Base-by-base conservation (phyloP, 2,888 invertebrate genomes). In the Aromia moschata region DNA sequence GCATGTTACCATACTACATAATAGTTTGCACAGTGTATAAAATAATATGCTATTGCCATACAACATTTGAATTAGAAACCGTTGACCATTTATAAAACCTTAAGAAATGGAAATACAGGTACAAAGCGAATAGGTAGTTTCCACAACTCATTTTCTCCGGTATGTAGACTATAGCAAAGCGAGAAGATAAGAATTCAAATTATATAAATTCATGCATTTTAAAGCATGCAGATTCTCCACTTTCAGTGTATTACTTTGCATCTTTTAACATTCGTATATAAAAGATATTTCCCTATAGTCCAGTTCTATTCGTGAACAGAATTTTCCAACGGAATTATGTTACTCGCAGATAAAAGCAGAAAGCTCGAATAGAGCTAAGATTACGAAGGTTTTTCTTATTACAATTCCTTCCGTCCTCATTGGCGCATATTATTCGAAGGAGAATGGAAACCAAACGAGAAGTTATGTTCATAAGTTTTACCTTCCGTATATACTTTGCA, bases 121-220 rank as follows among this genome's bases (percentile, higher is more conserved):
- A 25, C 25, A 25, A 3, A 25, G 4, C 7, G 25, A 25, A 25
- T 25, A 25, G 4, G 3, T 25, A 5, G 3, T 25, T 7, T 25
- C 25, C 25, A 25, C 3, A 7, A 5, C 7, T 25, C 7, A 3
- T 25, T 25, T 25, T 25, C 7, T 7, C 25, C 7, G 7, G 7
- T 25, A 25, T 25, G 25, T 25, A 25, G 25, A 14, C 25, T n/a
- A 38, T n/a, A 25, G 54, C 45, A 38, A n/a, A n/a, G n/a, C 11
- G 52, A 38, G 40, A 40, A 66, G 68, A 72, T 71, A 68, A 70
- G 68, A 70, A 70, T 68, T 69, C 65, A 71, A 71, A 73, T 72
- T 72, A 62, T 59, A 74, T 77, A 77, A 78, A 78, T 77, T 79
- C 79, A 79, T 80, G 77, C 77, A 79, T 78, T 77, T 72, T 74